Evolutionary conservation across 2,888 invertebrate species (phyloP), one percentile per base, ranked within the genome.

Genomic region (Deroplatys truncata): DNA sequence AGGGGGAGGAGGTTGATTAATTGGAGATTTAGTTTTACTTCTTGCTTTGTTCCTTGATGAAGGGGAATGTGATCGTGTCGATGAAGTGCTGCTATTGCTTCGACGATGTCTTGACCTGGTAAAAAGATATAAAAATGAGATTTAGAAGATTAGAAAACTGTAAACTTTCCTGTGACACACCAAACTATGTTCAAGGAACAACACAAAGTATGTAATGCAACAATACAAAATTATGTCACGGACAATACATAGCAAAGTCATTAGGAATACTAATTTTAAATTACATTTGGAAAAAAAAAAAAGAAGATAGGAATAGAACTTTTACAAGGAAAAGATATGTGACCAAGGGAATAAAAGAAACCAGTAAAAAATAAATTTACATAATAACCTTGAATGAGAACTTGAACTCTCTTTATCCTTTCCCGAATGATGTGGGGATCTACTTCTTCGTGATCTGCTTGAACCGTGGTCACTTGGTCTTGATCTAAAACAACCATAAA

Each of bases 1-100:
- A 31, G 91, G 91, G 84, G 91, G 92, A 90, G 91, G 91, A 89
- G 91, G 89, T 82, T 88, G 88, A 72, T 88, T 91, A 16, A 89
- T 86, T 56, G 90, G 88, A 72, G 86, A 43, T 82, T 82, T 83
- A 43, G 56, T 43, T 28, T 88, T 83, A 82, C 88, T 84, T 90
- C 86, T 72, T 86, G 87, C 35, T 87, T 29, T 82, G 28, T 20
- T 84, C 28, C 43, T 87, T 29, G 84, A 49, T n/a, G 43, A 9
- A 20, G 87, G 88, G 49, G 90, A 90, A 29, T 28, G 82, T 20
- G 88, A 84, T 0, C 87, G 72, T 28, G 85, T 72, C n/a, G 89
- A 84, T 28, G 89, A 86, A 28, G 88, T 87, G 72, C 89, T 90
- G 82, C 89, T 88, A 43, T 86, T 89, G 86, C 88, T 88, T 43